These are phyloP conservation scores for Brachyalestes nurse DNA, from an alignment of 2,797 vertebrate species.

Conservation along the genomic window DNA sequence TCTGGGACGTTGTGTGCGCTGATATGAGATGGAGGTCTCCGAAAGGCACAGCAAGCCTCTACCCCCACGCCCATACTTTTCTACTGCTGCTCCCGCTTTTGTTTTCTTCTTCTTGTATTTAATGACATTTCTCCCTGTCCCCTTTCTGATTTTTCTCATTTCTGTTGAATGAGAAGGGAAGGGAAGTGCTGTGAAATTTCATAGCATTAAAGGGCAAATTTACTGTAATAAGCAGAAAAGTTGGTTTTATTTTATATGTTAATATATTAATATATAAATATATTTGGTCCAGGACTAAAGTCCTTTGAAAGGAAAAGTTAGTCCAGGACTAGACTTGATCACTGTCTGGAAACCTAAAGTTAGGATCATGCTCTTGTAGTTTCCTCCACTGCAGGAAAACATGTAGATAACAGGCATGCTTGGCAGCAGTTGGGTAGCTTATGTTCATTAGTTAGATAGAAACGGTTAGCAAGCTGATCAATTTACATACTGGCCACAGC, in stretches of 20 bases:
- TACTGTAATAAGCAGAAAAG: neutral
- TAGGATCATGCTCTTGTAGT: too few species aligned
- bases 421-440: too few species aligned
- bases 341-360: too few species aligned
- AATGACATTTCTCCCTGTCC: conserved; percentile 17
- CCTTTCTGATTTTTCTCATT: too few species aligned
- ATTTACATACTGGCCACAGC: too few species aligned
- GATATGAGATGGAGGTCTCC: conserved; percentile 24
- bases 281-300: neutral
- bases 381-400: too few species aligned
- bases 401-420: too few species aligned
- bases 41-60: conserved; percentile 18
- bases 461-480: too few species aligned
- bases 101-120: conserved; percentile 30
- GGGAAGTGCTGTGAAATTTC: neutral
- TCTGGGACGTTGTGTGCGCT: conserved; percentile 29
- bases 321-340: too few species aligned
- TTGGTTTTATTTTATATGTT: too few species aligned
- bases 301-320: neutral
- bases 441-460: too few species aligned
- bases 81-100: conserved; percentile 21
- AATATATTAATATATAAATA: too few species aligned
- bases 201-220: neutral
- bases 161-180: neutral
- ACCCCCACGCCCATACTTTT: neutral